Conservation (phyloP, 2,797 vertebrate species). For the Semaprochilodus insignis region DNA sequence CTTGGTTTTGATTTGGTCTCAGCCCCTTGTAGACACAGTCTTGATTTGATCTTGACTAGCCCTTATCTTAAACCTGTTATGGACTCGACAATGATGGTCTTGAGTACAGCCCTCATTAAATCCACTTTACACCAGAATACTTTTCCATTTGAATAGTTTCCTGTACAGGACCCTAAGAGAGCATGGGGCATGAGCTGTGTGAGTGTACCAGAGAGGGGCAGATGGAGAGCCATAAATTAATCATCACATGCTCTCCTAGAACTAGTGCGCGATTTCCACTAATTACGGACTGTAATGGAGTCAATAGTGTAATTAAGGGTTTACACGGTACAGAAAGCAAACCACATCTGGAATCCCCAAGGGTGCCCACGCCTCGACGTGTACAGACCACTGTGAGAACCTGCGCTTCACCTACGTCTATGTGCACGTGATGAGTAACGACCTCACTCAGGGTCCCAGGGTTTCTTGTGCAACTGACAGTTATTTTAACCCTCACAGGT, state of each 20-base stretch:
- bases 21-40: too few relatives aligned
- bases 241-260: constrained; percentile 65
- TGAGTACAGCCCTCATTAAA: not conserved
- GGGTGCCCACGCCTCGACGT: constrained; percentile 74
- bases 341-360: constrained; percentile 79
- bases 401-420: constrained; percentile 32
- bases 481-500: not conserved
- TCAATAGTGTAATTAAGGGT: constrained; percentile 81
- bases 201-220: constrained; percentile 41
- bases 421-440: constrained; percentile 10
- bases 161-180: not conserved
- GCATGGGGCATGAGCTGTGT: not conserved
- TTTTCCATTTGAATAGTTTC: not conserved
- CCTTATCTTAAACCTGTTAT: too few relatives aligned
- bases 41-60: too few relatives aligned
- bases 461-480: constrained; percentile 4
- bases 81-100: too few relatives aligned
- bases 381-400: constrained; percentile 80
- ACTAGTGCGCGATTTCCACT: constrained; percentile 69
- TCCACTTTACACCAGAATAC: not conserved
- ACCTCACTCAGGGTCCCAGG: not conserved
- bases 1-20: too few relatives aligned
- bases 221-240: constrained; percentile 67
- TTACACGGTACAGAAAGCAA: constrained; percentile 71
- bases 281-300: constrained; percentile 75